phyloP scores from a whole-genome alignment of 2,113 vertebrate species.

The Ammodytes dubius region DNA sequence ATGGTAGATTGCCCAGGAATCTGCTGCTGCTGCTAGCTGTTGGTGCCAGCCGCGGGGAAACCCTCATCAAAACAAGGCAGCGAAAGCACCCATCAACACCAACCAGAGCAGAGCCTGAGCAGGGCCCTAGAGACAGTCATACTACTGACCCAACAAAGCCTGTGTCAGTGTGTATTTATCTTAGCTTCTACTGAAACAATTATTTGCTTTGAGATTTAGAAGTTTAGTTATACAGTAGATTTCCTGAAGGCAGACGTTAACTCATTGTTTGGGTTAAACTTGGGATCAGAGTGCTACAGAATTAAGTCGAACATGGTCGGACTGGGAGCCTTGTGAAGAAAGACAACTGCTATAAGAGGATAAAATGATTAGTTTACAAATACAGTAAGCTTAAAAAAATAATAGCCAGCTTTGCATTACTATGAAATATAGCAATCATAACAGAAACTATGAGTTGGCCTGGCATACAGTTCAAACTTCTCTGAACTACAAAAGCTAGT shows the following conservation, averaged over 20 bases:
- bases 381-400: not conserved
- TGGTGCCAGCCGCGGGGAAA: constrained; percentile 88
- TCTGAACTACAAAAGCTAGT: too few species aligned
- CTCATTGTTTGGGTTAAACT: not conserved
- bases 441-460: not conserved
- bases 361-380: not conserved
- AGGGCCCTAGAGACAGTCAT: constrained; percentile 58
- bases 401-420: not conserved
- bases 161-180: not conserved
- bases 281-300: not conserved
- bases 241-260: not conserved
- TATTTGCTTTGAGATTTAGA: not conserved
- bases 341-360: not conserved
- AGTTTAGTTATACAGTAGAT: too few species aligned
- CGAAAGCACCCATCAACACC: constrained; percentile 64
- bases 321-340: not conserved
- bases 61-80: constrained; percentile 88
- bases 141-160: not conserved
- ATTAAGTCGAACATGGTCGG: not conserved
- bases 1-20: constrained; percentile 90
- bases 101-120: constrained; percentile 24
- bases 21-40: constrained; percentile 82
- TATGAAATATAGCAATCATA: not conserved
- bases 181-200: not conserved
- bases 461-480: not conserved